Percentiles rank a stretch among this genome's conserved stretches.
phyloP scores from a whole-genome alignment of 2,888 invertebrate species.

The Apotomis turbidana region DNA sequence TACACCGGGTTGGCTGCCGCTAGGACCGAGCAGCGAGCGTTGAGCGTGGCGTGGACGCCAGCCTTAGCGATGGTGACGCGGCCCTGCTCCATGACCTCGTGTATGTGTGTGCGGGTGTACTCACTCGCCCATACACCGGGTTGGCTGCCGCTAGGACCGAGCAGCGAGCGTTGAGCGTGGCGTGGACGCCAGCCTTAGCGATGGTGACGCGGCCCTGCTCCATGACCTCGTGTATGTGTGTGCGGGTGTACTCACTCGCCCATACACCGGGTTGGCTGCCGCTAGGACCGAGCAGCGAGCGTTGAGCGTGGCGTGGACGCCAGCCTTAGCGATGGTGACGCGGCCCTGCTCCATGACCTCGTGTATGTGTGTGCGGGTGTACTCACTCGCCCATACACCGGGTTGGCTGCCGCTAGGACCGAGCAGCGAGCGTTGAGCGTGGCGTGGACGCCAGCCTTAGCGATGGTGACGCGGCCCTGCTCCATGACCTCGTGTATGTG shows the following conservation, averaged over 20 bases:
- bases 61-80: constrained; percentile 99
- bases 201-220: constrained; percentile 85
- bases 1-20: constrained; percentile 99
- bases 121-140: constrained; percentile 97
- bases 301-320: constrained; percentile 98
- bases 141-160: constrained; percentile 99
- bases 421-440: constrained; percentile 98
- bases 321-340: constrained; percentile 99
- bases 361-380: constrained; percentile 76
- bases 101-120: constrained; percentile 78
- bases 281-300: constrained; percentile 98
- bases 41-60: constrained; percentile 98
- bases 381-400: constrained; percentile 96
- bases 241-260: constrained; percentile 91
- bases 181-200: constrained; percentile 99
- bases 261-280: constrained; percentile 99
- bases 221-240: constrained; percentile 98
- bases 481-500: constrained; percentile 94
- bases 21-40: constrained; percentile 98
- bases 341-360: constrained; percentile 99
- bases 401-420: constrained; percentile 99
- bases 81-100: constrained; percentile 99
- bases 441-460: constrained; percentile 99
- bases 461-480: constrained; percentile 98
- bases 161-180: constrained; percentile 98